A percentile compares a stretch with the other conserved stretches of the same genome.
These are phyloP conservation scores for Drosophila kambysellisi DNA, from an alignment of 2,888 invertebrate genomes.

Conservation along the genomic window DNA sequence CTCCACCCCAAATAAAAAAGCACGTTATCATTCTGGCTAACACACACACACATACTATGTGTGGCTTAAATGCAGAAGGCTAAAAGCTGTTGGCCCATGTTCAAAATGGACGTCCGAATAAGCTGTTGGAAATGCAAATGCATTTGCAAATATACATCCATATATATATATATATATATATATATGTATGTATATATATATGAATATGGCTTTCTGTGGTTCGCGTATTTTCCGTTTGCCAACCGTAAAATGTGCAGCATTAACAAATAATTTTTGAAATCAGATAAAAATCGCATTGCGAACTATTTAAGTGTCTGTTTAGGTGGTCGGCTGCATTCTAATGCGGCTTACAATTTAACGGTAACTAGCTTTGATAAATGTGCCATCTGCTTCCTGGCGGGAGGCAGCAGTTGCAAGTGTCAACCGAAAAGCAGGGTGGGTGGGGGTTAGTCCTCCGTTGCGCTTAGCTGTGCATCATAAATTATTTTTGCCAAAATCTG, in stretches of 20 bases:
- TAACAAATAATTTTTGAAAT: constrained; percentile 53
- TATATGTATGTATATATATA: not conserved
- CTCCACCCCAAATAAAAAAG: constrained; percentile 37
- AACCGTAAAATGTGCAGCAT: constrained; percentile 46
- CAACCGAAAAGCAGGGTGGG: constrained; percentile 11
- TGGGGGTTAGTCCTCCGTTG: constrained; percentile 16
- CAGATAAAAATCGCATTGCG: constrained; percentile 56
- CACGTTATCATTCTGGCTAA: constrained; percentile 37
- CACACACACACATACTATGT: constrained; percentile 2
- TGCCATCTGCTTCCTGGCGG: constrained; percentile 26
- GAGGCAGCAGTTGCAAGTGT: not conserved
- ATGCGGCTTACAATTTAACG: constrained; percentile 65
- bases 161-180: constrained; percentile 12
- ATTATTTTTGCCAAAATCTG: constrained; percentile 74
- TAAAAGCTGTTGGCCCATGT: constrained; percentile 42
- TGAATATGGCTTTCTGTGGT: constrained; percentile 46
- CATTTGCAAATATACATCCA: not conserved
- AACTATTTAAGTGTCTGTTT: constrained; percentile 26
- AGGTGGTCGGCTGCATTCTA: constrained; percentile 10
- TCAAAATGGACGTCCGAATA: constrained; percentile 37
- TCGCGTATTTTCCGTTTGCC: constrained; percentile 31
- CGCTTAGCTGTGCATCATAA: constrained; percentile 65
- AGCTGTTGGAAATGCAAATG: constrained; percentile 21
- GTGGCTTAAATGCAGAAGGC: constrained; percentile 43
- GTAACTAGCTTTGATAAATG: constrained; percentile 69